Conservation (phyloP, 2,113 vertebrate genomes). For the Amblyopsis rosae region DNA sequence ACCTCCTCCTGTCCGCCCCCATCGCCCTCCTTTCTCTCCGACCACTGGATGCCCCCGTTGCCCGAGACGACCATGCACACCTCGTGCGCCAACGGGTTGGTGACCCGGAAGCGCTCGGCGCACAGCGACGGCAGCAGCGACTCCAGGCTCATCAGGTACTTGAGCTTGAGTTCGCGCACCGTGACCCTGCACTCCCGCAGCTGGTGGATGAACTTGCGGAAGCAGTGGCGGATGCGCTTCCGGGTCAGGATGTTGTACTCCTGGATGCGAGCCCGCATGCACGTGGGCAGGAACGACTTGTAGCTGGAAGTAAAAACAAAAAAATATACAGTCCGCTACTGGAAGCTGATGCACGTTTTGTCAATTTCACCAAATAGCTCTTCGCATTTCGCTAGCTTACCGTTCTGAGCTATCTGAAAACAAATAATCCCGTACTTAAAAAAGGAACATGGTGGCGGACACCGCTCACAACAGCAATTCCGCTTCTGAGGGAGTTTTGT, state of each 20-base stretch:
- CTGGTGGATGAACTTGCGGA: slow-evolving; percentile 91
- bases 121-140: slow-evolving; percentile 87
- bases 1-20: slow-evolving; percentile 63
- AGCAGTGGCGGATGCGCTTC: slow-evolving; percentile 94
- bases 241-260: slow-evolving; percentile 93
- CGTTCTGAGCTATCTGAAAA: too few species aligned
- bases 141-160: slow-evolving; percentile 97
- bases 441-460: too few species aligned
- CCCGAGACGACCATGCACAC: slow-evolving; percentile 89
- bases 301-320: slow-evolving; percentile 80
- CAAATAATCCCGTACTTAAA: too few species aligned
- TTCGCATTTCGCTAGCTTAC: too few species aligned
- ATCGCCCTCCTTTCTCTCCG: slow-evolving; percentile 78
- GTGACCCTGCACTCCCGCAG: slow-evolving; percentile 91
- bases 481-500: too few species aligned
- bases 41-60: slow-evolving; percentile 91
- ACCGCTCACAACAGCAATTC: too few species aligned
- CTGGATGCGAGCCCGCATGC: slow-evolving; percentile 87
- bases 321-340: not conserved
- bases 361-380: too few species aligned
- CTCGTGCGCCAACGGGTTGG: slow-evolving; percentile 78
- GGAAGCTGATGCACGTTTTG: too few species aligned
- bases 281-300: slow-evolving; percentile 90
- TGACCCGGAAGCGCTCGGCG: slow-evolving; percentile 89
- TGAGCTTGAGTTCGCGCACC: slow-evolving; percentile 90